A percentile compares a stretch with the other conserved stretches of the same genome.
Conservation (phyloP, 1,140 invertebrate species). For the Eubasilissa regina region DNA sequence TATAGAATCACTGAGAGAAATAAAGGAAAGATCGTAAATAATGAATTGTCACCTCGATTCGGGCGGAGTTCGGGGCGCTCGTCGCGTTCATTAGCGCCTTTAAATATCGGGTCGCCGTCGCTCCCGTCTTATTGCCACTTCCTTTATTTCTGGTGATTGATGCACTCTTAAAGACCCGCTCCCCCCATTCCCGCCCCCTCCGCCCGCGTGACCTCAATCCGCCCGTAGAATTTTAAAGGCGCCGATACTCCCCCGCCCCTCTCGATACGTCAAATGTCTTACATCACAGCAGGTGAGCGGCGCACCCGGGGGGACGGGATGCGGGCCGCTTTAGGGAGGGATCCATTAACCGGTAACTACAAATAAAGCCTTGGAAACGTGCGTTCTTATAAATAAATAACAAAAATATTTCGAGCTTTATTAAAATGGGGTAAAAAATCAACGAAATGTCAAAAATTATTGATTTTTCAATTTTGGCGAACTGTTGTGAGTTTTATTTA, state of each 20-base stretch:
- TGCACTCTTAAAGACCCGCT: constrained; percentile 22
- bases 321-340: no score
- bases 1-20: background rate
- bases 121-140: background rate
- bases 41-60: background rate
- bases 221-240: constrained; percentile 6
- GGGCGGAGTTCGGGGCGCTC: no score
- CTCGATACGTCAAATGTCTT: constrained; percentile 25
- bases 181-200: background rate
- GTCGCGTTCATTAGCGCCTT: background rate
- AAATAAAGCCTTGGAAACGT: no score
- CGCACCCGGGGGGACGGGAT: background rate
- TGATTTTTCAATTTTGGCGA: no score
- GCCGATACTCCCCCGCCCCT: background rate
- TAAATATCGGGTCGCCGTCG: no score
- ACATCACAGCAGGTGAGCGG: constrained; percentile 1
- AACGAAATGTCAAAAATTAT: no score
- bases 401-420: no score
- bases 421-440: no score
- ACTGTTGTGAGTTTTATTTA: no score
- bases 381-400: no score
- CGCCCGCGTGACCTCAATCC: constrained; percentile 17
- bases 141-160: constrained; percentile 31
- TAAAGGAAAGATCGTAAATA: background rate
- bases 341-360: no score